A percentile compares a stretch with the other conserved stretches of the same genome.
Evolutionary conservation across 2,113 vertebrate genomes (phyloP).

Genomic region (Genyomyrus donnyi): DNA sequence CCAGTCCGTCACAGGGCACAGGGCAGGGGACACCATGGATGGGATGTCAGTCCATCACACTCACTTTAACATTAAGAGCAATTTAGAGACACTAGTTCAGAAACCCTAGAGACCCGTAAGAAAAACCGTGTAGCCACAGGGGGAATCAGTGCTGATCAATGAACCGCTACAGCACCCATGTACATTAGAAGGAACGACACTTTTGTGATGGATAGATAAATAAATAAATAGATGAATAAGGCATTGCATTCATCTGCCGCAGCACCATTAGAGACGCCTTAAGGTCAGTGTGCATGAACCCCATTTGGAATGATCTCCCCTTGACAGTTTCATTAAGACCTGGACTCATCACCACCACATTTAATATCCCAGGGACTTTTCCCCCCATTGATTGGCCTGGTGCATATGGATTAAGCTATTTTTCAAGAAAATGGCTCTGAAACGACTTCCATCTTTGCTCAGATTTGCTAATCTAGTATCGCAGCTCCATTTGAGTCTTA

Average conservation of each 20-base stretch:
- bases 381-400: neutral
- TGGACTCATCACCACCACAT: neutral
- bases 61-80: neutral
- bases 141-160: neutral
- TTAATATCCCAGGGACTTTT: constrained; percentile 1
- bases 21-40: neutral
- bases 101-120: neutral
- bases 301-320: neutral
- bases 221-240: neutral
- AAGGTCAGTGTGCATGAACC: neutral
- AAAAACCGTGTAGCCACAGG: neutral
- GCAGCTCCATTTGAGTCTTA: neutral
- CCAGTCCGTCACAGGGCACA: neutral
- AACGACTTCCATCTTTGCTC: neutral
- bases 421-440: neutral
- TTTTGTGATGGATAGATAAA: neutral
- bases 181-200: neutral
- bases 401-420: constrained; percentile 9
- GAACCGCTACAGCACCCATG: neutral
- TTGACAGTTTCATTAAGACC: constrained; percentile 12
- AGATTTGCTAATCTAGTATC: neutral
- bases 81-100: neutral
- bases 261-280: neutral
- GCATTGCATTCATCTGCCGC: neutral
- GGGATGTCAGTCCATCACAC: neutral